Base-by-base conservation (phyloP, 1,140 invertebrate genomes). In the Scaptomyza montana region DNA sequence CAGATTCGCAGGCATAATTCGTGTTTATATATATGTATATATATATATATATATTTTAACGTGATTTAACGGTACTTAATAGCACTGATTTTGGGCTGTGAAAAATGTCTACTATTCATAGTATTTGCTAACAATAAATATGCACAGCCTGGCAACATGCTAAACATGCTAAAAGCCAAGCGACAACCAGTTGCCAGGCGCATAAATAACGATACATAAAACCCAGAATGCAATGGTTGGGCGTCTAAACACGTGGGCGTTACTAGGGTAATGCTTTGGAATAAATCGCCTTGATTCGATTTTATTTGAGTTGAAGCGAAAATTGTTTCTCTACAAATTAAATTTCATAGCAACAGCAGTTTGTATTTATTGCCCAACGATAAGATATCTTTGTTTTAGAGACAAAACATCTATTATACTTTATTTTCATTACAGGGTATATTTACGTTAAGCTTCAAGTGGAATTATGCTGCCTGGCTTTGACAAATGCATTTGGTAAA, bases 161-260 rank as follows among this genome's bases (percentile, higher is more conserved):
- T 39, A 28, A 50, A 61, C 41, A 8, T 33, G 30, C 19, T 36
- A 62, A 51, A 62, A 13, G 13, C 56, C 5, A 55, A 51, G 45
- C 64, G 50, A 62, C 67, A 49, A 56, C 60, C 75, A 59, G 78
- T 86, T 86, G 82, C 82, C 82, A 86, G 71, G 82, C 53, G 60
- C 76, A 87, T 67, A 67, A 87, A 86, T 86, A 87, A 87, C 78
- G 66, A 76, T 86, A 65, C 81, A 85, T 66, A 50, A 19, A 66
- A 46, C 25, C 1, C 21, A 2, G 8, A 16, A 21, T 1, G n/a
- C 7, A 36, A 36, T 47, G 21, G 39, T 4, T 62, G 47, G 16
- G 5, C 7, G 7, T 25, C 41, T 43, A 53, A 70, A 63, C 60
- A 70, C 33, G 67, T 71, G 73, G 53, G 63, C 46, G 80, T 85